Evolutionary conservation across 1,140 invertebrate species (phyloP).

Genomic region (Tetramorium alpestre): DNA sequence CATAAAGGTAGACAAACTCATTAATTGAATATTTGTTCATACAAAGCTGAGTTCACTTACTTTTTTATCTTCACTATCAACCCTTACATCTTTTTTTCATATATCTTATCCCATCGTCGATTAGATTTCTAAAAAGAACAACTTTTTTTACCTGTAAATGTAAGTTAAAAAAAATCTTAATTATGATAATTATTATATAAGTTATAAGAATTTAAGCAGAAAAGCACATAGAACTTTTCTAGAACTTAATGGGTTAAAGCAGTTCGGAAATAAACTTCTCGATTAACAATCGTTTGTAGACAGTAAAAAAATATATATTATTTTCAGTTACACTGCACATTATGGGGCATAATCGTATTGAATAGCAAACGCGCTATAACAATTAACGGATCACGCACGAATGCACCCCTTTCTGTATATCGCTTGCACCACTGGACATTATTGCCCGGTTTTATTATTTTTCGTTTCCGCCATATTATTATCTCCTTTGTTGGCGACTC

Average conservation of each 20-base stretch:
- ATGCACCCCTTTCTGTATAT: constrained; percentile 22
- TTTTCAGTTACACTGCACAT: not conserved
- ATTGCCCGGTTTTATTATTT: not conserved
- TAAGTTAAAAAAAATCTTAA: not conserved
- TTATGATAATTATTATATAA: not conserved
- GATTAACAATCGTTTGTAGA: not conserved
- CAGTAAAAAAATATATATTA: not conserved
- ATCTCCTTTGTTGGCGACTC: constrained; percentile 48
- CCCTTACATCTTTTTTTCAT: not conserved
- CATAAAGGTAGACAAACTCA: not conserved
- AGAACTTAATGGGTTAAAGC: not conserved
- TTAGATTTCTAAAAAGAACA: not conserved
- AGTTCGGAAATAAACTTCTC: not conserved
- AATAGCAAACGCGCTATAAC: not conserved
- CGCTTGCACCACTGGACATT: not conserved
- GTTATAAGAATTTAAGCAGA: not conserved
- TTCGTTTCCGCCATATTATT: constrained; percentile 37
- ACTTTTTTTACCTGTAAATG: not conserved
- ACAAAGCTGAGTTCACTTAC: not conserved
- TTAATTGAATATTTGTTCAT: not conserved
- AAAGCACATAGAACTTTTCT: not conserved
- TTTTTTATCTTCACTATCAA: not conserved
- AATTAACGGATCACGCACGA: constrained; percentile 48
- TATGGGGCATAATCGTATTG: not conserved
- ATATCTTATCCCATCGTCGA: not conserved